Evolutionary conservation across 2,888 invertebrate genomes (phyloP).

Genomic region (Synanthedon andrenaeformis): DNA sequence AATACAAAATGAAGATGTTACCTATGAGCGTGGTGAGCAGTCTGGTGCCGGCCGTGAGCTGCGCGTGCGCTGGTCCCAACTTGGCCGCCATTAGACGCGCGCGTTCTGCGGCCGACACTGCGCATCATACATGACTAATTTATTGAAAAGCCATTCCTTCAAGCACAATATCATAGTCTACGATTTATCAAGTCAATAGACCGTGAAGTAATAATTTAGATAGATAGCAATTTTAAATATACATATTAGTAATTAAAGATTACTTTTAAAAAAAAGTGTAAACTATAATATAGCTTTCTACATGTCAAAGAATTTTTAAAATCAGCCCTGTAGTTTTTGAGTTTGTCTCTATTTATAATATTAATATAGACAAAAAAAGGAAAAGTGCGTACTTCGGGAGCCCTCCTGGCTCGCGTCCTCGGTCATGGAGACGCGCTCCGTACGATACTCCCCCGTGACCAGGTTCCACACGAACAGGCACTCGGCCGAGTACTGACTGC

Average conservation of each 20-base stretch:
- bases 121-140: neutral
- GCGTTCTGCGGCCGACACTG: slow-evolving; percentile 56
- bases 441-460: slow-evolving; percentile 58
- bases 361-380: too few relatives aligned
- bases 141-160: too few relatives aligned
- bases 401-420: slow-evolving; percentile 62
- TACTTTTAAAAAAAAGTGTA: too few relatives aligned
- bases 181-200: too few relatives aligned
- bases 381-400: slow-evolving; percentile 34
- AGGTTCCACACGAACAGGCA: slow-evolving; percentile 65
- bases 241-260: too few relatives aligned
- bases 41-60: slow-evolving; percentile 48
- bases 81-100: slow-evolving; percentile 52
- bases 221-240: too few relatives aligned
- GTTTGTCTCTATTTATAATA: too few relatives aligned
- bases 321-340: too few relatives aligned
- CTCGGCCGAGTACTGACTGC: slow-evolving; percentile 63
- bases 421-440: slow-evolving; percentile 57
- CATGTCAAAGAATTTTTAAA: too few relatives aligned
- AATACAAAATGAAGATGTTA: slow-evolving; percentile 9
- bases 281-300: too few relatives aligned
- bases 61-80: slow-evolving; percentile 47
- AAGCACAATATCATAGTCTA: too few relatives aligned
- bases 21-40: slow-evolving; percentile 61
- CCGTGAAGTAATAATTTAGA: too few relatives aligned